These are phyloP conservation scores for Cryptus armator DNA, from an alignment of 2,888 invertebrate species.

Conservation along the genomic window DNA sequence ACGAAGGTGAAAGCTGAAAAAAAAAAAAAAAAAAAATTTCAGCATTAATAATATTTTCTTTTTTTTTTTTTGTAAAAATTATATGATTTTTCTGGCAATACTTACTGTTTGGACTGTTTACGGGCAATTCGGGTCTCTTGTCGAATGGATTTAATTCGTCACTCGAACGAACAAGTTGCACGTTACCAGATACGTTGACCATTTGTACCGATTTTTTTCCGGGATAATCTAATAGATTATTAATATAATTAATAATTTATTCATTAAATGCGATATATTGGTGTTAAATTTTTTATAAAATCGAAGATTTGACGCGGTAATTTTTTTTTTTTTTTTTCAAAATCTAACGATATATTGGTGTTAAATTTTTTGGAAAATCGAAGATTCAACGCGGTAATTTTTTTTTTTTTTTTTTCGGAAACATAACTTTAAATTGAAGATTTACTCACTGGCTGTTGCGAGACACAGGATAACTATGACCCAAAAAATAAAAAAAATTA, in stretches of 20 bases:
- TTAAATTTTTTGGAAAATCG: too few relatives aligned
- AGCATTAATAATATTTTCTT: background rate
- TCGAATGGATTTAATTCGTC: slow-evolving; percentile 72
- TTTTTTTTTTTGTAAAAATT: background rate
- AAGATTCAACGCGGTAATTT: too few relatives aligned
- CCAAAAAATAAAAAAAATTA: slow-evolving; percentile 95
- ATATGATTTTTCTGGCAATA: slow-evolving; percentile 5
- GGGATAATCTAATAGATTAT: slow-evolving; percentile 81
- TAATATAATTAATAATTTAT: too few relatives aligned
- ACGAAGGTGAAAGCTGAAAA: slow-evolving; percentile 88
- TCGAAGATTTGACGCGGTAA: too few relatives aligned
- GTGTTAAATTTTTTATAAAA: too few relatives aligned
- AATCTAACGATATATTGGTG: too few relatives aligned
- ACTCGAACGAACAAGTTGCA: slow-evolving; percentile 73
- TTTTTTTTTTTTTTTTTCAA: too few relatives aligned
- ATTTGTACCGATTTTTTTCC: slow-evolving; percentile 80
- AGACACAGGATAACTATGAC: slow-evolving; percentile 93
- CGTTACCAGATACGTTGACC: slow-evolving; percentile 68
- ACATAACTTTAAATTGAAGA: background rate
- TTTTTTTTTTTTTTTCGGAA: background rate
- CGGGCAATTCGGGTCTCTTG: slow-evolving; percentile 75
- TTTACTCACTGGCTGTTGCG: slow-evolving; percentile 92
- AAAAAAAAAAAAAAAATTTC: too few relatives aligned
- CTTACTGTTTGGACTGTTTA: slow-evolving; percentile 81
- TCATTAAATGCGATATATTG: too few relatives aligned